phyloP scores from a whole-genome alignment of 1,140 invertebrate species.

The Dolichoris vasculosae region DNA sequence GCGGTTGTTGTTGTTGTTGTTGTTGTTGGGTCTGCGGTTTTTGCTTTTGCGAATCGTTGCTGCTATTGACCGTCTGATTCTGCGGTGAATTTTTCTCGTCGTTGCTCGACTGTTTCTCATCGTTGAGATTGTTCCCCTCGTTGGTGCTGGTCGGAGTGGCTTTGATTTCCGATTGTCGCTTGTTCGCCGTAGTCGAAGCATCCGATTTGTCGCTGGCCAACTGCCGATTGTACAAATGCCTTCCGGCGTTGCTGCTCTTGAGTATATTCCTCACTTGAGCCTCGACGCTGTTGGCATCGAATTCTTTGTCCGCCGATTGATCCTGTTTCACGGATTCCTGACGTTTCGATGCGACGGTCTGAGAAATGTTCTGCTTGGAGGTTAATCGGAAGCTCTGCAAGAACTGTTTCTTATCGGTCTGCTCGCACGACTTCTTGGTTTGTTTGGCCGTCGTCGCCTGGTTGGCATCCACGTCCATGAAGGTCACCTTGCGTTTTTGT shows the following conservation, averaged over 20 bases:
- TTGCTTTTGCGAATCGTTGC: conserved; percentile 4
- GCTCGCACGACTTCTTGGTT: conserved; percentile 58
- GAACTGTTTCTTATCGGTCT: conserved; percentile 66
- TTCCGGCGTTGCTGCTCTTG: conserved; percentile 1
- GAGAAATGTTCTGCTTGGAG: conserved; percentile 56
- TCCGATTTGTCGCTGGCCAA: not conserved
- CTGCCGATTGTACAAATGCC: not conserved
- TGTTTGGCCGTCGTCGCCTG: conserved; percentile 56
- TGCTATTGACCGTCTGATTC: not conserved
- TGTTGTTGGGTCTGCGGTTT: not conserved
- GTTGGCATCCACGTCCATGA: conserved; percentile 56
- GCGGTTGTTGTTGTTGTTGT: not conserved
- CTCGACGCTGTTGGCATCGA: not conserved
- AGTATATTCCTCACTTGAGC: conserved; percentile 48
- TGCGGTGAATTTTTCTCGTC: not conserved
- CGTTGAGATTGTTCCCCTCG: conserved; percentile 25
- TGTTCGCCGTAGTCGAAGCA: not conserved
- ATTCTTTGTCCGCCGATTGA: not conserved
- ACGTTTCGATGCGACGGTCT: not conserved
- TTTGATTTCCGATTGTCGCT: conserved; percentile 12
- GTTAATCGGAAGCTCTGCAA: conserved; percentile 65
- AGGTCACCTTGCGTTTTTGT: conserved; percentile 64
- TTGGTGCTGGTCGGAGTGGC: conserved; percentile 14
- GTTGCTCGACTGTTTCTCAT: conserved; percentile 10
- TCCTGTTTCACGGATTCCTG: not conserved